Percentiles rank a stretch among this genome's conserved stretches.
Conservation (phyloP, 2,113 vertebrate genomes). For the Nothocercus nigrocapillus region DNA sequence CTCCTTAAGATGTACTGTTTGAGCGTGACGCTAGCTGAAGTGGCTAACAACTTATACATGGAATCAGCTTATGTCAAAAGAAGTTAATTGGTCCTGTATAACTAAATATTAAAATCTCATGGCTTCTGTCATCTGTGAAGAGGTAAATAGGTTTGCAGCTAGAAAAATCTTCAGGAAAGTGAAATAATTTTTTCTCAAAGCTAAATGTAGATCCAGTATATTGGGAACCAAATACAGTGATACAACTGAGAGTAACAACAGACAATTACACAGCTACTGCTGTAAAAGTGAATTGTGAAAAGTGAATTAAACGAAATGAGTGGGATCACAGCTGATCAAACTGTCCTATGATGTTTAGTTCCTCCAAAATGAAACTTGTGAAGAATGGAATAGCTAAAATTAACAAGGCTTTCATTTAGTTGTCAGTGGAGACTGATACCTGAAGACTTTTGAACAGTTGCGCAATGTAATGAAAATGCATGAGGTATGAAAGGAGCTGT, state of each 20-base stretch:
- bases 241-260: fast-evolving
- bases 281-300: background rate
- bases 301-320: too few species aligned
- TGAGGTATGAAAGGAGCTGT: background rate
- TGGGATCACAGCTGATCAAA: background rate
- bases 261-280: background rate
- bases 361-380: background rate
- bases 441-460: background rate
- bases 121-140: background rate
- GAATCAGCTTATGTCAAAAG: background rate
- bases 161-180: background rate
- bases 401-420: fast-evolving
- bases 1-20: background rate
- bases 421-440: background rate
- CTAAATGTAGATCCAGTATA: background rate
- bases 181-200: background rate
- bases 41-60: background rate
- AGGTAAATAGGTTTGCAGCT: background rate
- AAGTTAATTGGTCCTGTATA: background rate
- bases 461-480: background rate
- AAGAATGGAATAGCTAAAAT: background rate
- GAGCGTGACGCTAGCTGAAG: background rate
- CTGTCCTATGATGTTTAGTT: background rate
- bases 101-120: background rate
- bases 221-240: background rate